phyloP scores from a whole-genome alignment of 2,888 invertebrate species.

The Acleris literana region DNA sequence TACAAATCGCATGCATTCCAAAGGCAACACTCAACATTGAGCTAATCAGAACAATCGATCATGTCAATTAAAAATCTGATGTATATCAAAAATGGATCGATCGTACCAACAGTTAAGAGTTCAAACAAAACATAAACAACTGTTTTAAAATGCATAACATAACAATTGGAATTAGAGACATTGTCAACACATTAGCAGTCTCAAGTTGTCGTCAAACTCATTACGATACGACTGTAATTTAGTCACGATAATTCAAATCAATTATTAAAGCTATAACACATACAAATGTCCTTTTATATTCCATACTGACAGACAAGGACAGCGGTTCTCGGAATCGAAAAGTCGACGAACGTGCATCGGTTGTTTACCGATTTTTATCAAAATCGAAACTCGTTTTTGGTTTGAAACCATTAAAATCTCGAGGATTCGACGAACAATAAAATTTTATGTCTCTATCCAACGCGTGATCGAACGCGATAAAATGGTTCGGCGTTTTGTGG shows the following conservation, averaged over 20 bases:
- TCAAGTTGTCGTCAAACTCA: constrained; percentile 33
- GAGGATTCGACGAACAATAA: constrained; percentile 56
- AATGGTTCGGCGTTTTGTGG: constrained; percentile 31
- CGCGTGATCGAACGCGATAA: constrained; percentile 52
- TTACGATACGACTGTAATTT: constrained; percentile 39
- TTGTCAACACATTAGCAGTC: constrained; percentile 23
- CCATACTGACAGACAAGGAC: constrained; percentile 42
- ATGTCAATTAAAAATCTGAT: no score
- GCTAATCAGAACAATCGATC: no score
- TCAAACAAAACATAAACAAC: no score
- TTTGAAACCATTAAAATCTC: constrained; percentile 48
- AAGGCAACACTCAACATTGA: no score
- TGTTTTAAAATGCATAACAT: constrained; percentile 8
- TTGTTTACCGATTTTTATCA: constrained; percentile 59
- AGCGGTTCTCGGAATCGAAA: constrained; percentile 45
- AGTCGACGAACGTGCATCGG: constrained; percentile 53
- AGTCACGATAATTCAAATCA: constrained; percentile 50
- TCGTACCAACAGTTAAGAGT: no score
- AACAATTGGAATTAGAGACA: constrained; percentile 5
- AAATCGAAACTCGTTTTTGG: constrained; percentile 51
- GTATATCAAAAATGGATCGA: no score
- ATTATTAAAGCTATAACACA: constrained; percentile 47
- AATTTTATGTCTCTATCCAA: constrained; percentile 64
- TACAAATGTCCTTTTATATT: constrained; percentile 48
- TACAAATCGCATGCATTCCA: no score